Evolutionary conservation across 2,113 vertebrate species (phyloP).

Genomic region (Atrichornis clamosus): DNA sequence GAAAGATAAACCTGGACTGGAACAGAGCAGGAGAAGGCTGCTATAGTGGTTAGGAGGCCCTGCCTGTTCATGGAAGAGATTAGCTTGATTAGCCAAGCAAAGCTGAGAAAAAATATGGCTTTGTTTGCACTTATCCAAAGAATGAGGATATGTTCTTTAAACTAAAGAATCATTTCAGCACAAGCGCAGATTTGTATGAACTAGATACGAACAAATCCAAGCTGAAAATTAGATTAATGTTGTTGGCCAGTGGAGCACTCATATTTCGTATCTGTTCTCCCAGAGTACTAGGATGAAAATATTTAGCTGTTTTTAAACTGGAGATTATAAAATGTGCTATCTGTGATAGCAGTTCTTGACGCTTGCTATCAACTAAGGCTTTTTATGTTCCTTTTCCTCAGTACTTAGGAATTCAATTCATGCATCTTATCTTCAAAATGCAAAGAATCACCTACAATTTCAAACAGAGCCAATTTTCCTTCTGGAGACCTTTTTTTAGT

Average conservation of each 20-base stretch:
- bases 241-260: background rate
- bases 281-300: background rate
- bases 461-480: background rate
- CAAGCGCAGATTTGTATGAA: background rate
- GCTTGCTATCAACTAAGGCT: background rate
- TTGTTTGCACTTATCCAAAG: background rate
- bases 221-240: constrained; percentile 10
- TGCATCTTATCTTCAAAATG: background rate
- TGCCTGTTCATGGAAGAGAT: background rate
- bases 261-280: background rate
- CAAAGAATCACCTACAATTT: background rate
- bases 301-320: background rate
- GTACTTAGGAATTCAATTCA: background rate
- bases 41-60: background rate
- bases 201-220: background rate
- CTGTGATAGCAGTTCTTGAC: background rate
- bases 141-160: background rate
- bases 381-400: background rate
- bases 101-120: background rate
- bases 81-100: background rate
- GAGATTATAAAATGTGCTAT: background rate
- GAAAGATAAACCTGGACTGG: background rate
- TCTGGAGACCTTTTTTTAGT: background rate
- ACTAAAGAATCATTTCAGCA: background rate
- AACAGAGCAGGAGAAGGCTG: background rate